Evolutionary conservation across 1,140 invertebrate genomes (phyloP).

Genomic region (Asbolus verrucosus): DNA sequence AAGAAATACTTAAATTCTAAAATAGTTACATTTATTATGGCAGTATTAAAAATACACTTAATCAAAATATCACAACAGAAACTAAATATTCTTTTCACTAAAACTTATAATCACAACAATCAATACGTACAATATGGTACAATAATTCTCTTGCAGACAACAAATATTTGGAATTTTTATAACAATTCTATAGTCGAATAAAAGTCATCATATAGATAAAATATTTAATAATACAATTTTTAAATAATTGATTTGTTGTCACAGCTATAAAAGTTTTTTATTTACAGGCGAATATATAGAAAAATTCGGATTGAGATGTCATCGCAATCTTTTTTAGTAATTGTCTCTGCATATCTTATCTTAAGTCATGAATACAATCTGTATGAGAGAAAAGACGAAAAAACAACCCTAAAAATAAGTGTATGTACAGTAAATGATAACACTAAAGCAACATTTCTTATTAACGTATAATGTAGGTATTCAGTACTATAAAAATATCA

Average conservation of each 20-base stretch:
- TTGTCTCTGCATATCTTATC: conserved; percentile 41
- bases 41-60: conserved; percentile 42
- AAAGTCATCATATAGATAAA: conserved; percentile 27
- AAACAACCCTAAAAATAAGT: conserved; percentile 3
- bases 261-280: conserved; percentile 53
- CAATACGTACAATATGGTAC: conserved; percentile 43
- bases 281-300: conserved; percentile 47
- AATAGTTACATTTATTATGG: conserved; percentile 43
- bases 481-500: conserved; percentile 37
- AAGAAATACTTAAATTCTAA: conserved; percentile 32
- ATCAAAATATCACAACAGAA: conserved; percentile 41
- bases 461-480: conserved; percentile 22
- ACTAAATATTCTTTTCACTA: conserved; percentile 29
- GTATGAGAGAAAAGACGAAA: background rate
- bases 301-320: conserved; percentile 52
- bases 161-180: conserved; percentile 36
- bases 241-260: conserved; percentile 54
- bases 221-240: conserved; percentile 41
- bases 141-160: conserved; percentile 41
- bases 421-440: conserved; percentile 12
- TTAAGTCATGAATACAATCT: background rate
- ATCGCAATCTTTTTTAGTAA: conserved; percentile 45
- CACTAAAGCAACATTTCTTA: conserved; percentile 34
- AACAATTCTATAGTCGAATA: conserved; percentile 39
- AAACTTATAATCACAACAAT: conserved; percentile 36